Evolutionary conservation across 2,113 vertebrate species (phyloP).

Genomic region (Puntigrus tetrazona): DNA sequence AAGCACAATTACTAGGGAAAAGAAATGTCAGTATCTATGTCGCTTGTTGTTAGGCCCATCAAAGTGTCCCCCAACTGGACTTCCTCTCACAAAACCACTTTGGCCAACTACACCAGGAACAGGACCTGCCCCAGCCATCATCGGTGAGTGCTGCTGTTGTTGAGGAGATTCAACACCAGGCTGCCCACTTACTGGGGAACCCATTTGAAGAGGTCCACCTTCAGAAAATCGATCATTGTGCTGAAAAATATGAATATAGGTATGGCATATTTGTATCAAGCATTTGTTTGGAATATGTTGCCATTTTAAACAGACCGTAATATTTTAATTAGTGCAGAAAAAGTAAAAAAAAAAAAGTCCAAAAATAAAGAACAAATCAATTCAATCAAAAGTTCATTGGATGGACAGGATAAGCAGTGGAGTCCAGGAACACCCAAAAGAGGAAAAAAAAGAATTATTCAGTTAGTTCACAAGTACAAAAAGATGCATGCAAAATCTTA

Average conservation of each 20-base stretch:
- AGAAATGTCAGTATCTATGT: constrained; percentile 84
- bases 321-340: constrained; percentile 20
- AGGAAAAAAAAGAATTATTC: constrained; percentile 77
- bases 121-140: constrained; percentile 72
- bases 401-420: constrained; percentile 74
- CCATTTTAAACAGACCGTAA: constrained; percentile 3
- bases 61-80: constrained; percentile 84
- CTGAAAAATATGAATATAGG: constrained; percentile 70
- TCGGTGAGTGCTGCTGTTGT: constrained; percentile 59
- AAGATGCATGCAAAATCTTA: constrained; percentile 32
- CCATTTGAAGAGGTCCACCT: constrained; percentile 84
- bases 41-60: constrained; percentile 97
- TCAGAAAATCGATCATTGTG: constrained; percentile 89
- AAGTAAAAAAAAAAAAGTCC: constrained; percentile 15
- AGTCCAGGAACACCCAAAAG: constrained; percentile 82
- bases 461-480: constrained; percentile 76
- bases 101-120: constrained; percentile 82
- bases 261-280: constrained; percentile 43
- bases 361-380: constrained; percentile 19
- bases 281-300: constrained; percentile 71
- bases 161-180: constrained; percentile 89
- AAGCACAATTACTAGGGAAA: constrained; percentile 1
- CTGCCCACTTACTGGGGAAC: constrained; percentile 82
- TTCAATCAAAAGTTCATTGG: constrained; percentile 65
- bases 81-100: constrained; percentile 88